Evolutionary conservation across 1,140 invertebrate genomes (phyloP).

Genomic region (Hesperophylax magnus): DNA sequence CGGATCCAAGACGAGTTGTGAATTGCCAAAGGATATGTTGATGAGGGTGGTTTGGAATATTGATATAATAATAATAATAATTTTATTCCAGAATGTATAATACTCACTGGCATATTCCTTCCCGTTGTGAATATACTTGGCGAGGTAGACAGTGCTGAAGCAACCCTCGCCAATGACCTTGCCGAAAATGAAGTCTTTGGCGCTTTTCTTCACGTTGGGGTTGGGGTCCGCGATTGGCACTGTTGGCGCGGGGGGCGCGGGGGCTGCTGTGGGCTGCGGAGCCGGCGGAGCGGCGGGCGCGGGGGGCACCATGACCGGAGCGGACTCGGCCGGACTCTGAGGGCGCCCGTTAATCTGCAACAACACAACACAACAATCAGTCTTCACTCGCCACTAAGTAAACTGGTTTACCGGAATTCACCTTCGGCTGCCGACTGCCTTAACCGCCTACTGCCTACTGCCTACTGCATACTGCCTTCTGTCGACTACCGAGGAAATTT

Average conservation of each 20-base stretch:
- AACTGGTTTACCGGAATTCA: background rate
- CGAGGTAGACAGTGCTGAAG: conserved; percentile 95
- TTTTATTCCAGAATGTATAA: too few relatives aligned
- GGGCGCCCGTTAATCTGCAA: conserved; percentile 66
- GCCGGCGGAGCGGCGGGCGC: conserved; percentile 54
- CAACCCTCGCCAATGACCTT: conserved; percentile 97
- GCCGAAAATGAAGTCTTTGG: conserved; percentile 95
- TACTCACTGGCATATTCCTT: conserved; percentile 96
- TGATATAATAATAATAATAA: too few relatives aligned
- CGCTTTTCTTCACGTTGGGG: conserved; percentile 76
- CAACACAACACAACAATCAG: conserved; percentile 41
- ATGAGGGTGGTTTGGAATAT: background rate
- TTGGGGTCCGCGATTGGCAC: conserved; percentile 65
- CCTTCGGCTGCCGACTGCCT: too few relatives aligned
- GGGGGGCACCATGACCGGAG: conserved; percentile 61
- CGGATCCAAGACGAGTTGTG: background rate
- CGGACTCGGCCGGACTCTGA: conserved; percentile 63
- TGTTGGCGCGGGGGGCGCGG: too few relatives aligned
- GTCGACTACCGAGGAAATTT: too few relatives aligned
- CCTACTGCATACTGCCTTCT: too few relatives aligned
- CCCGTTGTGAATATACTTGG: conserved; percentile 90
- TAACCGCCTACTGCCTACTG: too few relatives aligned
- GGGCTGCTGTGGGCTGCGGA: conserved; percentile 58
- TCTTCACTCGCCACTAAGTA: background rate
- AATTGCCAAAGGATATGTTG: background rate